Evolutionary conservation across 2,113 vertebrate species (phyloP).

Genomic region (Macquaria australasica): DNA sequence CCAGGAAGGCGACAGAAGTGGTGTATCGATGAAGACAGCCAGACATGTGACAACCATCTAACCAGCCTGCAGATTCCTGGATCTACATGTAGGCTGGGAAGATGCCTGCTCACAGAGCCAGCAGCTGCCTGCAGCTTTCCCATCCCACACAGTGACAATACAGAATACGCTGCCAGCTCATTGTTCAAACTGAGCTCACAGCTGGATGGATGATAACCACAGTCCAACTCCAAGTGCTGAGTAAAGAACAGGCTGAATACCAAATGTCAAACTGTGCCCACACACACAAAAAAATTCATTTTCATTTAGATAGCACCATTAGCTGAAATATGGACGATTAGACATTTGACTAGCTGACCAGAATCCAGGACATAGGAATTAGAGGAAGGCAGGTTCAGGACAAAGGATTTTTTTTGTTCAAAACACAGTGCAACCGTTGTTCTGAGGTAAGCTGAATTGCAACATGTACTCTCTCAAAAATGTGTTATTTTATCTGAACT

Average conservation of each 20-base stretch:
- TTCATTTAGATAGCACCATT: not conserved
- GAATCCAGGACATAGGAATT: not conserved
- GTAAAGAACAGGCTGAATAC: not conserved
- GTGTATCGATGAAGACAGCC: slow-evolving; percentile 77
- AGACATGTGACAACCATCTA: slow-evolving; percentile 97
- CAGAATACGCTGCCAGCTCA: not conserved
- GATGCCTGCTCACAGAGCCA: slow-evolving; percentile 94
- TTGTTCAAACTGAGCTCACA: slow-evolving; percentile 13
- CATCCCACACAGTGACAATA: slow-evolving; percentile 15
- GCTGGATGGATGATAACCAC: slow-evolving; percentile 5
- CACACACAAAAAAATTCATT: not conserved
- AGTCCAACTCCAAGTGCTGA: not conserved
- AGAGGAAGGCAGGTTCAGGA: not conserved
- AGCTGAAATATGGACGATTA: not conserved
- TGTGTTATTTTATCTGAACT: not conserved
- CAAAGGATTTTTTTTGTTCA: not conserved
- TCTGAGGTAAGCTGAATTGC: not conserved
- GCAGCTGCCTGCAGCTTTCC: slow-evolving; percentile 55
- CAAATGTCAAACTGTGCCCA: not conserved
- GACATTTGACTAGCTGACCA: not conserved
- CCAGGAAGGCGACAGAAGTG: not conserved
- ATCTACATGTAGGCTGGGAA: slow-evolving; percentile 97
- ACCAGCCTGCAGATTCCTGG: slow-evolving; percentile 97
- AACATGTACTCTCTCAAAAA: not conserved
- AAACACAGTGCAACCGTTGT: not conserved